Evolutionary conservation across 2,113 vertebrate species (phyloP), one percentile per base, ranked within the genome.

Genomic region (Phasianus colchicus): DNA sequence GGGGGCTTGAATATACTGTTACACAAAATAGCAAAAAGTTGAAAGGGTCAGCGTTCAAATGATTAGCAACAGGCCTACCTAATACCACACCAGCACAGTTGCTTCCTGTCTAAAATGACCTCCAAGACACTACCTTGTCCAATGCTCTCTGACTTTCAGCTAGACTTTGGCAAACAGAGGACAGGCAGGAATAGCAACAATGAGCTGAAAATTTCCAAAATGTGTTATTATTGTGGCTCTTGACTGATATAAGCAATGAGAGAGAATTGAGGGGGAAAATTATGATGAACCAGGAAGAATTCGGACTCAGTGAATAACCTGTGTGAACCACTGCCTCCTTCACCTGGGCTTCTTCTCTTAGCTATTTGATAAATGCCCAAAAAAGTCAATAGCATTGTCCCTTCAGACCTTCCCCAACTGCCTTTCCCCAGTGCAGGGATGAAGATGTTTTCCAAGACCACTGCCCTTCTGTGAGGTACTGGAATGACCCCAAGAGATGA

Each of bases 91-190:
- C n/a, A 84, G 10, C 24, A 30, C 29, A 21, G 27, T 27, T 57
- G 32, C 71, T 42, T 89, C 45, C 30, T 54, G 36, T 48, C 57
- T 58, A 32, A 58, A 58, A 57, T 15, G n/a, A 57, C 52, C 27
- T 63, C 58, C 61, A 22, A 0, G 0, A 78, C 38, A 87, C 7
- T 25, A 47, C 40, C 58, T 20, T 0, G 15, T 32, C 48, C 58
- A 67, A 3, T 25, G 40, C 30, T 86, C 43, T 88, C 43, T 88
- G 47, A 55, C 78, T 85, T 72, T 75, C 3, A 78, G 22, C 27
- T 1, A 48, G 69, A 75, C 71, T 58, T 21, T 10, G 38, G 36
- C 47, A 66, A 83, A 77, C 55, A 78, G 50, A 82, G 18, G 47
- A 89, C 9, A 25, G 32, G 40, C 15, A 75, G 17, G 17, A 88